Percentiles rank a stretch among this genome's conserved stretches.
Conservation (phyloP, 1,140 invertebrate species). For the Brachionus koreanus region DNA sequence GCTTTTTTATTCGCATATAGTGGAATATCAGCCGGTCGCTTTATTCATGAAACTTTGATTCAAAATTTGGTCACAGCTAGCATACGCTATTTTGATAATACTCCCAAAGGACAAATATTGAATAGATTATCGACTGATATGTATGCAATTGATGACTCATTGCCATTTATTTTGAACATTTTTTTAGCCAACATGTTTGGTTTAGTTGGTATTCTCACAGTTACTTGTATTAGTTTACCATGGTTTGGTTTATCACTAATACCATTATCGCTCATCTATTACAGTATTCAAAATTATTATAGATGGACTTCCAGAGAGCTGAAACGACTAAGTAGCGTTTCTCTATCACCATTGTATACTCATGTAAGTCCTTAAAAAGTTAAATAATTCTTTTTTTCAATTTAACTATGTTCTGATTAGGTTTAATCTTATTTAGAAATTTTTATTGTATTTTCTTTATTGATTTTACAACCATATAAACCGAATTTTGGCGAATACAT, state of each 20-base stretch:
- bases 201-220: conserved; percentile 69
- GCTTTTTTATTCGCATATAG: conserved; percentile 94
- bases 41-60: conserved; percentile 76
- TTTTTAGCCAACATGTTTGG: conserved; percentile 80
- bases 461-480: too few species aligned
- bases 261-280: conserved; percentile 76
- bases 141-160: conserved; percentile 83
- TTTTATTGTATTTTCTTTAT: too few species aligned
- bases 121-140: conserved; percentile 93
- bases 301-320: conserved; percentile 83
- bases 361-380: conserved; percentile 59
- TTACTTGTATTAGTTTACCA: conserved; percentile 83
- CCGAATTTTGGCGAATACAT: too few species aligned
- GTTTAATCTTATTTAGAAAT: too few species aligned
- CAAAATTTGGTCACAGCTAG: conserved; percentile 68
- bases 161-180: conserved; percentile 93
- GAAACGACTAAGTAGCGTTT: conserved; percentile 79
- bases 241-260: conserved; percentile 76
- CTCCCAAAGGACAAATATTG: conserved; percentile 82
- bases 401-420: neutral
- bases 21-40: conserved; percentile 78
- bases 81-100: conserved; percentile 80
- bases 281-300: conserved; percentile 71
- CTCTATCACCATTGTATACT: conserved; percentile 82
- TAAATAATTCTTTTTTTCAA: neutral